Evolutionary conservation across 1,140 invertebrate genomes (phyloP), one percentile per base, ranked within the genome.

Genomic region (Bombyx mori): DNA sequence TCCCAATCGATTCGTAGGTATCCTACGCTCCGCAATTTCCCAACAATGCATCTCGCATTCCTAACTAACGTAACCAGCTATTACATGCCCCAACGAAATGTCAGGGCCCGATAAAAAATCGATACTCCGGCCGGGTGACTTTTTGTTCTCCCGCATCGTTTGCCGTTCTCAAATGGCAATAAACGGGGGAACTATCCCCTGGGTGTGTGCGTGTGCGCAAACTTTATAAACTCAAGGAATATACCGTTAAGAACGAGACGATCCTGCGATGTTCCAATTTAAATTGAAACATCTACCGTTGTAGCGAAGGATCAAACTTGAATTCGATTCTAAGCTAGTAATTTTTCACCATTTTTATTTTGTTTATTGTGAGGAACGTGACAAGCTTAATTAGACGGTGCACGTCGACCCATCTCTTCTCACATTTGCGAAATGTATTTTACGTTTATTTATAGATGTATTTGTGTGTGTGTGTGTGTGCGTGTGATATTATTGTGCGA

Each of bases 201-300:
- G 61, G 61, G 57, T 58, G 59, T 74, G 77, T 35, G 26, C 75
- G 69, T 74, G 64, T 66, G 72, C 71, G 73, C 69, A 70, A 65
- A 63, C 58, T 60, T 72, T 77, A 79, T 71, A 68, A 71, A 75
- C 72, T 71, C 57, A 58, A 59, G 50, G 56, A 67, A 66, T 67
- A 61, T 73, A 76, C 74, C 74, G 77, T 77, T 82, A 79, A 79
- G 73, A 72, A 73, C 69, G 62, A 76, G 75, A 54, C 57, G 51
- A 53, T 58, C 68, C 50, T 53, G 52, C 58, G 51, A 35, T 35
- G 26, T 35, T 35, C 4, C 4, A 2, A 5, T 35, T 35, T 35
- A 35, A 35, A 35, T 35, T 35, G 12, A 35, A 35, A 35, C 26
- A 5, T 35, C 26, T 35, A 35, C 26, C 26, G 26, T 35, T 35